Percentiles rank a stretch among this genome's conserved stretches.
Evolutionary conservation across 2,888 invertebrate genomes (phyloP).

Genomic region (Hoplodrina blanda): DNA sequence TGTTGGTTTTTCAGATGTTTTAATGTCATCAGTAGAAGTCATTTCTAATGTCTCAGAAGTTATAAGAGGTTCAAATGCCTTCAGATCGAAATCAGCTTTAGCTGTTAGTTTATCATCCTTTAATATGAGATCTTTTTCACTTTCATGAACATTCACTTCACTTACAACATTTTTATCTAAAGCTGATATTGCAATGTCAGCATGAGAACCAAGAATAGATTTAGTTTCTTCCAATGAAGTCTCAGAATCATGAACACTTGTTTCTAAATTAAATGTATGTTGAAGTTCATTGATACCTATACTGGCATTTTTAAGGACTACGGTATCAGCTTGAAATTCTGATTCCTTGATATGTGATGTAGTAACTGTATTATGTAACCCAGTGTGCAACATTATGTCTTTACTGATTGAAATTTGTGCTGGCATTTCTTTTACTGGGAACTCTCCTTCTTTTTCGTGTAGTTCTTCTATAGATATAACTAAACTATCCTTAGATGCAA

Average conservation of each 20-base stretch:
- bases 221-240: slow-evolving; percentile 84
- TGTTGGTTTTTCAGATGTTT: slow-evolving; percentile 87
- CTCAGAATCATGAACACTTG: slow-evolving; percentile 92
- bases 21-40: slow-evolving; percentile 87
- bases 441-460: slow-evolving; percentile 92
- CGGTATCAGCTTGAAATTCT: slow-evolving; percentile 86
- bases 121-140: slow-evolving; percentile 90
- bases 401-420: slow-evolving; percentile 75
- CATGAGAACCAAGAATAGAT: slow-evolving; percentile 81
- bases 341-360: slow-evolving; percentile 92
- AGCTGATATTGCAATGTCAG: slow-evolving; percentile 87
- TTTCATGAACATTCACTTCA: slow-evolving; percentile 92
- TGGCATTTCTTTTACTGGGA: slow-evolving; percentile 81
- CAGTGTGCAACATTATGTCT: slow-evolving; percentile 83
- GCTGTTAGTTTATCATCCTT: slow-evolving; percentile 87
- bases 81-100: slow-evolving; percentile 91
- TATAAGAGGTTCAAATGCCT: slow-evolving; percentile 91
- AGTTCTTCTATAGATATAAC: slow-evolving; percentile 88
- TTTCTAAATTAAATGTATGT: slow-evolving; percentile 91
- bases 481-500: slow-evolving; percentile 92
- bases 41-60: slow-evolving; percentile 88
- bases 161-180: slow-evolving; percentile 91
- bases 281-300: slow-evolving; percentile 91
- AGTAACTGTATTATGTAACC: slow-evolving; percentile 91
- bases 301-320: slow-evolving; percentile 89